These are phyloP conservation scores for Emydura subglobosa DNA, from an alignment of 2,113 vertebrate species.

Conservation along the genomic window DNA sequence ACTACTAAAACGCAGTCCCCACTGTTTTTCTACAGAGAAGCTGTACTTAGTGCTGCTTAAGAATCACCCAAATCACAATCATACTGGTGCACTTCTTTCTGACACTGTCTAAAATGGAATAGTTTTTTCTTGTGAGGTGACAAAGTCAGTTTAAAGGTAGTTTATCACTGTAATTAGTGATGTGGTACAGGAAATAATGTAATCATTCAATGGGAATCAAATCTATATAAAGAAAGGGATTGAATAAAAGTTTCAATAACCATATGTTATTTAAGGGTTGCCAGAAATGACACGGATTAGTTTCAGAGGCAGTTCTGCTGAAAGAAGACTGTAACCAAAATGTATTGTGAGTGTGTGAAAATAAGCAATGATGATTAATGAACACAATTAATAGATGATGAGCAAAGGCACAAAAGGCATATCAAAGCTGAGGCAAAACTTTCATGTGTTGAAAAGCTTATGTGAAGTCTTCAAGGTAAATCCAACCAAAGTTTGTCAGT, in stretches of 20 bases:
- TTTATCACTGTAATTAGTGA: background rate
- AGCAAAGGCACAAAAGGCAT: constrained; percentile 48
- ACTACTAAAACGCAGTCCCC: background rate
- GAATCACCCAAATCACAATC: background rate
- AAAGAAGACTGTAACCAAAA: background rate
- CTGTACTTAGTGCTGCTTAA: background rate
- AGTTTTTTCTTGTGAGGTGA: background rate
- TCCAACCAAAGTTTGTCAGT: background rate
- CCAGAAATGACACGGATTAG: background rate
- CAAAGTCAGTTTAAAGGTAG: background rate
- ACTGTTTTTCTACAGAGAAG: background rate
- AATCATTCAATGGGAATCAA: background rate
- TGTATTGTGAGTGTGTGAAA: background rate
- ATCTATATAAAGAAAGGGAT: background rate
- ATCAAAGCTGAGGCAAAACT: constrained; percentile 36
- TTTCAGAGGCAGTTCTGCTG: background rate
- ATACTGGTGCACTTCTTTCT: background rate
- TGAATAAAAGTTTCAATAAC: background rate
- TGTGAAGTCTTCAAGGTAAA: constrained; percentile 8
- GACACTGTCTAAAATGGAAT: fast-evolving
- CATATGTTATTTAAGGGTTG: background rate
- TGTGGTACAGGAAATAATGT: background rate
- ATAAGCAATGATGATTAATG: constrained; percentile 9
- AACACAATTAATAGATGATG: constrained; percentile 22
- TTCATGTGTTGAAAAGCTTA: constrained; percentile 24